Percentiles rank a stretch among this genome's conserved stretches.
phyloP scores from a whole-genome alignment of 2,797 vertebrate species.

The Adrianichthys oophorus region DNA sequence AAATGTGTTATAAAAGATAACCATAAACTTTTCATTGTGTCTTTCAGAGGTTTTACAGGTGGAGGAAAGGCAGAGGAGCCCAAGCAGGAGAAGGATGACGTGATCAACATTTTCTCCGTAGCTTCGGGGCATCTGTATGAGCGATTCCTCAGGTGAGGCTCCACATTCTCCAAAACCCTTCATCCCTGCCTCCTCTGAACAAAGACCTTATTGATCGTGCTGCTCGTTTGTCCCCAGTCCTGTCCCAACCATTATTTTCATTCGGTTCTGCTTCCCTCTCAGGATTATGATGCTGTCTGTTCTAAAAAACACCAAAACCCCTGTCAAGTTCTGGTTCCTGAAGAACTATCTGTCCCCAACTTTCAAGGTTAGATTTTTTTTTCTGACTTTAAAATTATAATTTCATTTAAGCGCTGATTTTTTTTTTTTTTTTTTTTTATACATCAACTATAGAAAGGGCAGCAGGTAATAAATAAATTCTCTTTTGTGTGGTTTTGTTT shows the following conservation, averaged over 20 bases:
- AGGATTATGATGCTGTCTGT: slow-evolving; percentile 99
- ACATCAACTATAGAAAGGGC: too few relatives aligned
- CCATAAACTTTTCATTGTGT: not conserved
- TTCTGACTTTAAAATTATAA: not conserved
- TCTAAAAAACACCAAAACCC: slow-evolving; percentile 94
- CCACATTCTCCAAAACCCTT: not conserved
- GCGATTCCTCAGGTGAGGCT: slow-evolving; percentile 89
- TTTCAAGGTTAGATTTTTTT: slow-evolving; percentile 85
- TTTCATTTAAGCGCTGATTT: slow-evolving; percentile 10
- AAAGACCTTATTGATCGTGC: slow-evolving; percentile 7
- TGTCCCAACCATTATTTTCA: not conserved
- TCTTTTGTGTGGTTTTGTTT: not conserved
- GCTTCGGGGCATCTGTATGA: slow-evolving; percentile 97
- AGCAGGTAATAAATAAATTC: not conserved
- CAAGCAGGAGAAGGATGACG: slow-evolving; percentile 90
- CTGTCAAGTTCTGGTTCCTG: slow-evolving; percentile 99
- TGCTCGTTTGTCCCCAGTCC: not conserved
- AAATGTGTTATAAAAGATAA: too few relatives aligned
- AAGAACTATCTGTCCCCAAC: slow-evolving; percentile 98
- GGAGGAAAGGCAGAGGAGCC: slow-evolving; percentile 86
- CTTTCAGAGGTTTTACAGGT: slow-evolving; percentile 89
- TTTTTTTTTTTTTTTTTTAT: not conserved
- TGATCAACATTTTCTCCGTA: slow-evolving; percentile 97
- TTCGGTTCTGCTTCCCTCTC: slow-evolving; percentile 21
- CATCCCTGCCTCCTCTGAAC: not conserved